These are phyloP conservation scores for Pammene aurita DNA, from an alignment of 2,888 invertebrate genomes.

Conservation along the genomic window DNA sequence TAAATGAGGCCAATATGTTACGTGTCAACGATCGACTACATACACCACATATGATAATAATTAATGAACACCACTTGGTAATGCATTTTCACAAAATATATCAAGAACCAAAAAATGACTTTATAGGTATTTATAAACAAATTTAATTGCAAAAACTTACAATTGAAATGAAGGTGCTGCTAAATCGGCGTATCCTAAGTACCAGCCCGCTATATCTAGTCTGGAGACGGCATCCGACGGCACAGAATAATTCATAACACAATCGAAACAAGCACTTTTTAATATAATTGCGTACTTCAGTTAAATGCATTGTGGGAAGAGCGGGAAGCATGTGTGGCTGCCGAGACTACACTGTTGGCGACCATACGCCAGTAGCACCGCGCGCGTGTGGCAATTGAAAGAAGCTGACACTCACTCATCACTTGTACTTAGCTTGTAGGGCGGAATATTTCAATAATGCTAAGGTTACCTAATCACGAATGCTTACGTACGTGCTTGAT, in stretches of 20 bases:
- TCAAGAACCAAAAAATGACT: not conserved
- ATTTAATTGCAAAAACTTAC: conserved; percentile 19
- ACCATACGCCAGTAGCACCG: conserved; percentile 15
- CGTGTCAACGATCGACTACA: not conserved
- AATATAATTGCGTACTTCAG: conserved; percentile 3
- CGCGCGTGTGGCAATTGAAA: conserved; percentile 23
- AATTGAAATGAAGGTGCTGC: not conserved
- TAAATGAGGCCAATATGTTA: conserved; percentile 1
- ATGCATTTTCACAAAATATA: not conserved
- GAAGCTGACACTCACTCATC: not conserved
- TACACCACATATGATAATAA: not conserved
- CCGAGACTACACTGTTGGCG: conserved; percentile 12
- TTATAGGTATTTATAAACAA: not conserved
- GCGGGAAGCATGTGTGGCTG: conserved; percentile 7
- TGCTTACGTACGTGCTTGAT: conserved; percentile 12
- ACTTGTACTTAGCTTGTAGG: conserved; percentile 7
- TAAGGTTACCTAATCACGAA: conserved; percentile 14
- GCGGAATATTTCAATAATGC: conserved; percentile 20
- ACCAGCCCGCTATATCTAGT: conserved; percentile 8
- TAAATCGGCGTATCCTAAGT: not conserved
- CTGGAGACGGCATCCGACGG: conserved; percentile 5
- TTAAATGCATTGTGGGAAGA: conserved; percentile 22
- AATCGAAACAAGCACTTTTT: conserved; percentile 15
- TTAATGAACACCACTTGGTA: not conserved
- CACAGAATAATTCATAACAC: conserved; percentile 23